Conservation (phyloP, 2,113 vertebrate genomes). For the Numida meleagris region DNA sequence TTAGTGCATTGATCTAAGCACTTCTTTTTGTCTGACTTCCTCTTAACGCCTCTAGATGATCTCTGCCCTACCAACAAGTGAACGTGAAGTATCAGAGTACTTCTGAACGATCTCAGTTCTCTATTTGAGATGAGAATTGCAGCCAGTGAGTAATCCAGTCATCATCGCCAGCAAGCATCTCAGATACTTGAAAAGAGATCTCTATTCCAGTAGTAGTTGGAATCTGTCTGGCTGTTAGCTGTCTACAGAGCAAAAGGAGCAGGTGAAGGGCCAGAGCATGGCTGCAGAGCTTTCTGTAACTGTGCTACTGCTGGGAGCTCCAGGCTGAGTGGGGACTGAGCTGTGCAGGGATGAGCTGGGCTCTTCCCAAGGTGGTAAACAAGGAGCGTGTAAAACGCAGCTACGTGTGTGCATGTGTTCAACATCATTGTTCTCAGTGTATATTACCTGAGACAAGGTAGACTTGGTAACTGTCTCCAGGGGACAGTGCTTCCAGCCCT, state of each 20-base stretch:
- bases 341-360: background rate
- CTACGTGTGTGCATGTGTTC: background rate
- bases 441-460: background rate
- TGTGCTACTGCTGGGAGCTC: background rate
- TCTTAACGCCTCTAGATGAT: background rate
- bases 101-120: background rate
- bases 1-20: fast-evolving
- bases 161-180: background rate
- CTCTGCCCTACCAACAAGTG: background rate
- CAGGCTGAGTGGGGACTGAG: background rate
- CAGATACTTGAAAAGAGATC: background rate
- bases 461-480: background rate
- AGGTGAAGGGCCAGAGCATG: background rate
- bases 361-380: background rate
- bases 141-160: background rate
- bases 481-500: background rate
- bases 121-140: background rate
- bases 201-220: background rate
- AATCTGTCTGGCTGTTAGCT: background rate
- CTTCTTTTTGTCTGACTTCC: background rate
- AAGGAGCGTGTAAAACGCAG: background rate
- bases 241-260: background rate
- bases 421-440: background rate
- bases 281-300: background rate
- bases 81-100: background rate